These are phyloP conservation scores for Subacronicta megacephala DNA, from an alignment of 2,888 invertebrate species.

Conservation along the genomic window DNA sequence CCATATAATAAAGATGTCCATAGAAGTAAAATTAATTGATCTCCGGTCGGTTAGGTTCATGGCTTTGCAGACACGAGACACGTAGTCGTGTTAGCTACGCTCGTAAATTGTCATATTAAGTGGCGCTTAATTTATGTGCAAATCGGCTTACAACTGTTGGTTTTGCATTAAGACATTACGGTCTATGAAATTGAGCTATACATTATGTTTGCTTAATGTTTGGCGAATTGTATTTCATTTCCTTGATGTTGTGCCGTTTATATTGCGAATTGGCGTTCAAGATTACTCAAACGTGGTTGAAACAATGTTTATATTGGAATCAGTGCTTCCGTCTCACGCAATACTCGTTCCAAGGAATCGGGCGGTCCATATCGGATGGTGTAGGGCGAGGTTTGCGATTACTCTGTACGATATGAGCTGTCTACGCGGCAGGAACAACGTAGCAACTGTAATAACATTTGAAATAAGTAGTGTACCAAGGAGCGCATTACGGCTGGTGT, in stretches of 20 bases:
- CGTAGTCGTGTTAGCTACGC: constrained; percentile 66
- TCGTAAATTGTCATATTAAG: constrained; percentile 80
- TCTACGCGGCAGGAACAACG: constrained; percentile 69
- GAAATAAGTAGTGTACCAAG: constrained; percentile 77
- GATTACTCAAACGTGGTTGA: constrained; percentile 37
- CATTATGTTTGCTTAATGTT: constrained; percentile 49
- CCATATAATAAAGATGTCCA: constrained; percentile 78
- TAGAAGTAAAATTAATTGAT: constrained; percentile 78
- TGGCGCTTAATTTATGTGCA: constrained; percentile 73
- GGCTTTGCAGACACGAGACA: constrained; percentile 59
- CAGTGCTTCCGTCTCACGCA: constrained; percentile 66
- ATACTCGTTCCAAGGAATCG: constrained; percentile 56
- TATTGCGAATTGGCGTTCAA: constrained; percentile 34
- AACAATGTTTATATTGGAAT: constrained; percentile 50
- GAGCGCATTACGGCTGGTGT: constrained; percentile 71
- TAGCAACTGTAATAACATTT: constrained; percentile 76
- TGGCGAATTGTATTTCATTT: constrained; percentile 59
- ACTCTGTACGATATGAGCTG: constrained; percentile 70
- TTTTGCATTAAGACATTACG: constrained; percentile 70
- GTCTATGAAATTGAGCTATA: constrained; percentile 69
- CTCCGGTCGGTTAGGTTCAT: constrained; percentile 55
- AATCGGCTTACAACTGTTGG: constrained; percentile 75
- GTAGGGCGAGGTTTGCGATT: constrained; percentile 70
- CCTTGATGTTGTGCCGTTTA: constrained; percentile 53
- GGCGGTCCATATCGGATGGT: constrained; percentile 60